Conservation (phyloP, 2,113 vertebrate genomes). For the Aldabrachelys gigantea region DNA sequence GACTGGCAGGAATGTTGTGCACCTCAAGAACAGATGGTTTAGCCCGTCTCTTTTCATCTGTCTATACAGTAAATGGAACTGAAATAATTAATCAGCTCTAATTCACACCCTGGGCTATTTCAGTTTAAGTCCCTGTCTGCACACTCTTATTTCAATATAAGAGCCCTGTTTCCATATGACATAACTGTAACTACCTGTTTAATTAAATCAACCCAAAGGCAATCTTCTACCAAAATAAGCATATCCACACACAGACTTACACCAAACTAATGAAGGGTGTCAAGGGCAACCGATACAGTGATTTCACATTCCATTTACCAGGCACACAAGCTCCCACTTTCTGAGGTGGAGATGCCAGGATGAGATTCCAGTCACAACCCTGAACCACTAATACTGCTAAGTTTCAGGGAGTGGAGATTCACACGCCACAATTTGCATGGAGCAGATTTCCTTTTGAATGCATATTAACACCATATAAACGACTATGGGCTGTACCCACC, state of each 20-base stretch:
- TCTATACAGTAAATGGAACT: not conserved
- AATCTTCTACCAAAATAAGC: not conserved
- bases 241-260: not conserved
- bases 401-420: not conserved
- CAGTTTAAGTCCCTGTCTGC: not conserved
- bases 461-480: not conserved
- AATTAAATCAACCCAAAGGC: not conserved
- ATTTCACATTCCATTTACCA: not conserved
- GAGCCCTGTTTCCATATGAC: not conserved
- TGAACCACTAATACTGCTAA: not conserved
- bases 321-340: not conserved
- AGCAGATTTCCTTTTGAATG: not conserved
- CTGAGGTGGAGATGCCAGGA: not conserved
- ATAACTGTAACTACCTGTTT: not conserved
- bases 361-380: not conserved
- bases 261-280: not conserved
- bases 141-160: not conserved
- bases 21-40: rapidly evolving
- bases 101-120: not conserved
- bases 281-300: not conserved
- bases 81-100: not conserved
- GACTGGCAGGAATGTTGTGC: rapidly evolving
- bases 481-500: not conserved
- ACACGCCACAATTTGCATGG: not conserved
- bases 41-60: not conserved